phyloP scores from a whole-genome alignment of 2,113 vertebrate genomes.

The Irena cyanogastra region DNA sequence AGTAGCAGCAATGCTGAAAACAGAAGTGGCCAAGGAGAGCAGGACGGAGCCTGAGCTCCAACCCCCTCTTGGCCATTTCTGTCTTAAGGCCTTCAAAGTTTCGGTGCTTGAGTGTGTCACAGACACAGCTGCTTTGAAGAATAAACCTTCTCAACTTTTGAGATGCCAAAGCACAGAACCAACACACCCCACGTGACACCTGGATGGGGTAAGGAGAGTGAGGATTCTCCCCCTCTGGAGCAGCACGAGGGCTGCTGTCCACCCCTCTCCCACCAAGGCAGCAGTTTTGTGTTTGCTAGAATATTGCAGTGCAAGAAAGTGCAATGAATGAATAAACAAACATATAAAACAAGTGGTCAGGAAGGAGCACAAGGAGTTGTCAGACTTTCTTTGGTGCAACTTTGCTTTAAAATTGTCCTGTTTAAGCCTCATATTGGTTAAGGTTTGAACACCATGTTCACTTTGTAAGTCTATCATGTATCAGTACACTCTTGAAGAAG shows the following conservation, averaged over 20 bases:
- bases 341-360: slow-evolving; percentile 55
- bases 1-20: neutral
- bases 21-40: neutral
- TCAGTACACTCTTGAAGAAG: slow-evolving; percentile 58
- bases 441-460: neutral
- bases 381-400: slow-evolving; percentile 42
- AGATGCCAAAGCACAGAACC: neutral
- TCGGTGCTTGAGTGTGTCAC: neutral
- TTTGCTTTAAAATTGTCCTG: slow-evolving; percentile 43
- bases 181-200: neutral
- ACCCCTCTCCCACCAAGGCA: neutral
- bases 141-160: neutral
- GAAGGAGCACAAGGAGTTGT: slow-evolving; percentile 62
- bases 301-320: neutral
- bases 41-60: neutral
- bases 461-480: slow-evolving; percentile 20
- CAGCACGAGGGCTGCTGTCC: neutral
- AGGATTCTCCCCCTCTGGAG: neutral
- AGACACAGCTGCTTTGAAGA: neutral
- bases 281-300: neutral
- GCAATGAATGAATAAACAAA: slow-evolving; percentile 56
- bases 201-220: neutral
- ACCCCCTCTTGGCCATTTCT: neutral
- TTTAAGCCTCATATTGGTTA: slow-evolving; percentile 72
- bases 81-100: neutral